These are phyloP conservation scores for Hipparchia semele DNA, from an alignment of 2,888 invertebrate species.

Conservation along the genomic window DNA sequence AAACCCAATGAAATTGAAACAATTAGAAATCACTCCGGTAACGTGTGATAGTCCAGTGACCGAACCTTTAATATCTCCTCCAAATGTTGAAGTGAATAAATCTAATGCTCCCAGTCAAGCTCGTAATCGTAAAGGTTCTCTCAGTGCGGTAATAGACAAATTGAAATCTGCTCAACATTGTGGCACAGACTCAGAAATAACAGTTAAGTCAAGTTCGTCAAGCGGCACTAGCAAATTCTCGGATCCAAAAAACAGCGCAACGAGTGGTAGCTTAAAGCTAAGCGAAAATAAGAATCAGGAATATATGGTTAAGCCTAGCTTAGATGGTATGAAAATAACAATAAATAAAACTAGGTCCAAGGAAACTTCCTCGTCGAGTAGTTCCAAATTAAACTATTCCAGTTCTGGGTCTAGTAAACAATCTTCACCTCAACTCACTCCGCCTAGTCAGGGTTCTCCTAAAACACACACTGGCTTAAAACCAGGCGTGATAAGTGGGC, in stretches of 20 bases:
- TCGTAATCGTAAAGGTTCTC: conserved; percentile 87
- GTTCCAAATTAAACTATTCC: conserved; percentile 73
- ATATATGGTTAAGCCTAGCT: conserved; percentile 95
- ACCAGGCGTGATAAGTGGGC: conserved; percentile 93
- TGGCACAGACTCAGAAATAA: conserved; percentile 78
- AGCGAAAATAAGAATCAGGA: conserved; percentile 87
- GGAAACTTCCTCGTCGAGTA: conserved; percentile 82
- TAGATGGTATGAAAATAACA: conserved; percentile 95
- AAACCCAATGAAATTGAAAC: conserved; percentile 87
- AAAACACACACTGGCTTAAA: conserved; percentile 93
- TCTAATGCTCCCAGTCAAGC: conserved; percentile 84
- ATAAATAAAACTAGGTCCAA: conserved; percentile 94
- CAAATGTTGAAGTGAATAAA: conserved; percentile 84
- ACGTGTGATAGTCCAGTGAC: conserved; percentile 77
- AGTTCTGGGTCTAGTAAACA: conserved; percentile 75
- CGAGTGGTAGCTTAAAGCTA: conserved; percentile 66
- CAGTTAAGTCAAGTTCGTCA: conserved; percentile 75
- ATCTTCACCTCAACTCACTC: conserved; percentile 74
- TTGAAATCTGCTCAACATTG: conserved; percentile 90
- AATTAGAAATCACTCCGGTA: conserved; percentile 84
- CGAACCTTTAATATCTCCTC: conserved; percentile 75
- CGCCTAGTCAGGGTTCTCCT: conserved; percentile 85
- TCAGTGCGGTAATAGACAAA: conserved; percentile 95
- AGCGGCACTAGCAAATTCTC: conserved; percentile 71
- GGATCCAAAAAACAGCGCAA: conserved; percentile 73